phyloP scores from a whole-genome alignment of 2,888 invertebrate genomes.

The Oscheius myriophilus region DNA sequence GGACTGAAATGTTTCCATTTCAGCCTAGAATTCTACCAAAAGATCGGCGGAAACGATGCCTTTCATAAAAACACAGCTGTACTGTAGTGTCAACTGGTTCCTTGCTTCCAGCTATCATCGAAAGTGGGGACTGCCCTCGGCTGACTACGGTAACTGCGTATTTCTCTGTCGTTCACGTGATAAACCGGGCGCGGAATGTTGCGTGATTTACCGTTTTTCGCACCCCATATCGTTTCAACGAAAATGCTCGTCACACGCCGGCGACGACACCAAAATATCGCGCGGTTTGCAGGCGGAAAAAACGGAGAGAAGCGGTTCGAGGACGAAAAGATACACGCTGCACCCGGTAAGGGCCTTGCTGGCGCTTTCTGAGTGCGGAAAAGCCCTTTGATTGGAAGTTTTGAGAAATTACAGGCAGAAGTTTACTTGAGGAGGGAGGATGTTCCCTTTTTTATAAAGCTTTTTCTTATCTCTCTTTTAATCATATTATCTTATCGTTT shows the following conservation, averaged over 20 bases:
- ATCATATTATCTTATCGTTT: too few relatives aligned
- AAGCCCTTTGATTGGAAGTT: too few relatives aligned
- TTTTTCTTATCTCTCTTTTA: too few relatives aligned
- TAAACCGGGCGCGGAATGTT: constrained; percentile 1
- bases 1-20: too few relatives aligned
- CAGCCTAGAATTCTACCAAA: too few relatives aligned
- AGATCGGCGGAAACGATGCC: neutral
- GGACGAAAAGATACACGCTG: neutral
- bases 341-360: neutral
- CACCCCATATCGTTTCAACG: constrained; percentile 12
- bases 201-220: constrained; percentile 17
- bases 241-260: constrained; percentile 5
- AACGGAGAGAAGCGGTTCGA: neutral
- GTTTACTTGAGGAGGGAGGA: too few relatives aligned
- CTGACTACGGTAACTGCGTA: constrained; percentile 2
- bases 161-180: constrained; percentile 7
- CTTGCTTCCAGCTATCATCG: too few relatives aligned
- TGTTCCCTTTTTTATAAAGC: too few relatives aligned
- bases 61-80: neutral
- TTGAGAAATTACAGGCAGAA: too few relatives aligned
- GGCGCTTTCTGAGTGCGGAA: too few relatives aligned
- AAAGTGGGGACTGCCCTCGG: too few relatives aligned
- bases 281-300: neutral
- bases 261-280: too few relatives aligned
- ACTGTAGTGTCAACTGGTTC: constrained; percentile 2